Evolutionary conservation across 2,888 invertebrate species (phyloP).

Genomic region (Ellobium chinense): DNA sequence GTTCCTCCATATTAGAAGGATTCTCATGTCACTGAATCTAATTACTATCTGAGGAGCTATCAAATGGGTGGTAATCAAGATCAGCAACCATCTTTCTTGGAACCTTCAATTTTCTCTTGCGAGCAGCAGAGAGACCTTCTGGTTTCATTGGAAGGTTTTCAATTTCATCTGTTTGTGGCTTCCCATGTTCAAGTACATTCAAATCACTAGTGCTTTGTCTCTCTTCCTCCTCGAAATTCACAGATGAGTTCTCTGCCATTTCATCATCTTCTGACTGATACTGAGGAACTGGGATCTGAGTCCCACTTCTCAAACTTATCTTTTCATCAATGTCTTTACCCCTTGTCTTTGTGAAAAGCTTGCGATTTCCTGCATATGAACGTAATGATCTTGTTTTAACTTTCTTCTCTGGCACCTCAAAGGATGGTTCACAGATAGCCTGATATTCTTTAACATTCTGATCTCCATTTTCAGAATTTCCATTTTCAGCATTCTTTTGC

Average conservation of each 20-base stretch:
- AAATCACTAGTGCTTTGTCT: not conserved
- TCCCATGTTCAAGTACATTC: not conserved
- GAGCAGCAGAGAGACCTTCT: slow-evolving; percentile 21
- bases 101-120: slow-evolving; percentile 42
- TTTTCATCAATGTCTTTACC: not conserved
- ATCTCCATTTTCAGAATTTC: slow-evolving; percentile 11
- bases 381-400: slow-evolving; percentile 27
- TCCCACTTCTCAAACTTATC: slow-evolving; percentile 29
- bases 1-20: too few relatives aligned
- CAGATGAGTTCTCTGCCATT: not conserved
- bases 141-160: not conserved
- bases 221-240: not conserved
- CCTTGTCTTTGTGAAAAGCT: slow-evolving; percentile 19
- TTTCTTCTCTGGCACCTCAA: slow-evolving; percentile 5
- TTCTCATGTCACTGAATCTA: not conserved
- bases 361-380: slow-evolving; percentile 42
- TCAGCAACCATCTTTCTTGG: slow-evolving; percentile 43
- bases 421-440: not conserved
- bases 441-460: not conserved
- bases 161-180: not conserved
- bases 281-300: not conserved
- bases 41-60: slow-evolving; percentile 46
- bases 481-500: slow-evolving; percentile 9
- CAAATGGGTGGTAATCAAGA: slow-evolving; percentile 43
- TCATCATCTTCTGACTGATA: slow-evolving; percentile 21